phyloP scores from a whole-genome alignment of 2,113 vertebrate species.

The Philantomba maxwellii region DNA sequence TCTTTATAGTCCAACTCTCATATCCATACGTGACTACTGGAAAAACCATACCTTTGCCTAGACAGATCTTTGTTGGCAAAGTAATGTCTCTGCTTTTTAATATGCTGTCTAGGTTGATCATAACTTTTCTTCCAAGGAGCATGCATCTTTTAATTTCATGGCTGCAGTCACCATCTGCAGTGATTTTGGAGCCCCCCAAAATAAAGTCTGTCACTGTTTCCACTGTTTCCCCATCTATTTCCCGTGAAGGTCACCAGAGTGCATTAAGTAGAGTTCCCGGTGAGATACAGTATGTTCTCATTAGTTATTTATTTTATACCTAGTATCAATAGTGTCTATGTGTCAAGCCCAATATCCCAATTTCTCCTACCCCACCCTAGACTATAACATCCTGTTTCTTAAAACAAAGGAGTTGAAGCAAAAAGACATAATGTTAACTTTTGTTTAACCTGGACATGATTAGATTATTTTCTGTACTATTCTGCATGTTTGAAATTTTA shows the following conservation, averaged over 20 bases:
- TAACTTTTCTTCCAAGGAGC: background rate
- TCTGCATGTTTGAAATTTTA: background rate
- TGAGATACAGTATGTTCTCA: background rate
- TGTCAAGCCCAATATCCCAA: background rate
- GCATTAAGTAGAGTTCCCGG: background rate
- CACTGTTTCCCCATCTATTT: background rate
- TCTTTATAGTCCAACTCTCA: background rate
- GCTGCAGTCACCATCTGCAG: background rate
- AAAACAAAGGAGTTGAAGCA: slow-evolving; percentile 1
- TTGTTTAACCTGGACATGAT: background rate
- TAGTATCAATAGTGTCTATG: background rate
- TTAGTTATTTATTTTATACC: background rate
- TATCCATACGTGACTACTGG: background rate
- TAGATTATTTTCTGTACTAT: background rate
- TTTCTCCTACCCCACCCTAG: background rate
- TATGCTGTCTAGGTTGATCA: background rate
- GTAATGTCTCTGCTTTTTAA: background rate
- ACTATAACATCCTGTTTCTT: background rate
- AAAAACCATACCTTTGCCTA: background rate
- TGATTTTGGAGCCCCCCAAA: background rate
- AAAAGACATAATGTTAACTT: slow-evolving; percentile 10
- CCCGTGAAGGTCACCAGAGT: background rate
- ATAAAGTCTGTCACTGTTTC: background rate
- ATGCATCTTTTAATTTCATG: background rate
- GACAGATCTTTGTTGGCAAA: background rate